Evolutionary conservation across 2,888 invertebrate species (phyloP).

Genomic region (Baccha elongata): DNA sequence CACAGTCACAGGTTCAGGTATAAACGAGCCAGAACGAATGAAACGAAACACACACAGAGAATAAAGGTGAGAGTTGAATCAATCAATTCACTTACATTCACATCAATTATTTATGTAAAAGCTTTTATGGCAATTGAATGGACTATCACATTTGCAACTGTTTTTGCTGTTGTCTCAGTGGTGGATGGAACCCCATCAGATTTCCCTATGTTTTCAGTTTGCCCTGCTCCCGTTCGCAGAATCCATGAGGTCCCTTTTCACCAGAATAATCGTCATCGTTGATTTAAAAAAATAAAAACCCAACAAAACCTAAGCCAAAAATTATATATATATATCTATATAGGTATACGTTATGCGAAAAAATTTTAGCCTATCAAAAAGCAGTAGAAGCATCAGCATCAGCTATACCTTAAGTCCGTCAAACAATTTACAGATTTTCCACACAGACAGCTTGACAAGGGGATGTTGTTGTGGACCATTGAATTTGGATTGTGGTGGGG

Average conservation of each 20-base stretch:
- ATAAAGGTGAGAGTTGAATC: conserved; percentile 75
- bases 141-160: too few relatives aligned
- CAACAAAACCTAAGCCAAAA: background rate
- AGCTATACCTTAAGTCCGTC: conserved; percentile 43
- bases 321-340: too few relatives aligned
- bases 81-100: conserved; percentile 80
- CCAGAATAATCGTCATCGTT: conserved; percentile 9
- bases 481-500: conserved; percentile 53
- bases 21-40: background rate
- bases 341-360: too few relatives aligned
- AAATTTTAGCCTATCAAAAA: conserved; percentile 64
- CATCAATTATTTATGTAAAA: conserved; percentile 79
- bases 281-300: conserved; percentile 22
- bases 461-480: conserved; percentile 55
- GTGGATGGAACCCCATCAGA: conserved; percentile 50
- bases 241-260: conserved; percentile 49
- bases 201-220: conserved; percentile 28
- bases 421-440: too few relatives aligned
- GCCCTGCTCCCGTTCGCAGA: too few relatives aligned
- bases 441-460: too few relatives aligned
- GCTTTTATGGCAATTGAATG: conserved; percentile 73
- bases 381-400: too few relatives aligned
- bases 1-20: background rate
- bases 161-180: too few relatives aligned
- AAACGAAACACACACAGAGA: background rate